phyloP scores from a whole-genome alignment of 2,113 vertebrate species.

The Pseudopipra pipra region DNA sequence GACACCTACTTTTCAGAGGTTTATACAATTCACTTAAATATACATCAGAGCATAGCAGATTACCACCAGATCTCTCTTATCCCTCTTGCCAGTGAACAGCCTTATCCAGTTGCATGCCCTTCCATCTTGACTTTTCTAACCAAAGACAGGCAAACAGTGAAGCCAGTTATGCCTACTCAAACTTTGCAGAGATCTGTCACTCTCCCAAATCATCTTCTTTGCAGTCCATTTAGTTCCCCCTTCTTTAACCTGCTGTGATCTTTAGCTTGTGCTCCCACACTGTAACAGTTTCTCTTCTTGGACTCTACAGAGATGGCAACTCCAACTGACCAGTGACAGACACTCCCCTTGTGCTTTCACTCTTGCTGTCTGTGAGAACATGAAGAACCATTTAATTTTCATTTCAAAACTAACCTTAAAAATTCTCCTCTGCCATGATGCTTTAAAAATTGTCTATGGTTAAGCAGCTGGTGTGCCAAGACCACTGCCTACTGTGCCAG shows the following conservation, averaged over 20 bases:
- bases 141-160: not conserved
- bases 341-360: not conserved
- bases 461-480: constrained; percentile 45
- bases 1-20: not conserved
- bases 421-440: not conserved
- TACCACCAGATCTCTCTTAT: not conserved
- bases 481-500: constrained; percentile 55
- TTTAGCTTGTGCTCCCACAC: not conserved
- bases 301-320: not conserved
- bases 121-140: not conserved
- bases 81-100: not conserved
- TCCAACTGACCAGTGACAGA: not conserved
- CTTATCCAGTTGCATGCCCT: not conserved
- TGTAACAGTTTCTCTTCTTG: not conserved
- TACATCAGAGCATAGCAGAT: not conserved
- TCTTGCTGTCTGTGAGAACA: not conserved
- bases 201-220: not conserved
- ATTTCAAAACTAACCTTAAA: not conserved
- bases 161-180: not conserved
- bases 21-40: not conserved
- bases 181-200: not conserved
- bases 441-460: not conserved
- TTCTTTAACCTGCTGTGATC: not conserved
- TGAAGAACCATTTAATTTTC: not conserved
- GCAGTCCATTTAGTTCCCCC: not conserved